Conservation (phyloP, 2,888 invertebrate genomes). For the Fragum whitleyi region DNA sequence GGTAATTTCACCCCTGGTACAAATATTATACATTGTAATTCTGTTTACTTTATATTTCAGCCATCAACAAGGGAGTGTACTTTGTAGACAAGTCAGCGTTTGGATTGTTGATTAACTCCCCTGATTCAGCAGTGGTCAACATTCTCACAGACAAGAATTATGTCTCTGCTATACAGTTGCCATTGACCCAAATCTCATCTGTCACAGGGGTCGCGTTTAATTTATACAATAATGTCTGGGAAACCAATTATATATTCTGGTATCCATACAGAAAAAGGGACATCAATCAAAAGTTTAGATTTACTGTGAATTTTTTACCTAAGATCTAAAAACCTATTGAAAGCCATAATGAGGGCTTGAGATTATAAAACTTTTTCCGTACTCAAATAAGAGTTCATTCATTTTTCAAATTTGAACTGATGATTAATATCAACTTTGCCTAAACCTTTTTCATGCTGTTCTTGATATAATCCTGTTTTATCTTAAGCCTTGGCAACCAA, state of each 20-base stretch:
- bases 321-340: no score
- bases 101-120: constrained; percentile 68
- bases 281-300: constrained; percentile 66
- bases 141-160: constrained; percentile 63
- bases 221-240: constrained; percentile 82
- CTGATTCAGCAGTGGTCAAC: constrained; percentile 75
- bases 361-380: no score
- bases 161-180: constrained; percentile 73
- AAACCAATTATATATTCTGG: constrained; percentile 83
- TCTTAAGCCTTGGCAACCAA: no score
- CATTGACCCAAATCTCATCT: constrained; percentile 67
- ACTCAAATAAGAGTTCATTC: no score
- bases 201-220: constrained; percentile 79
- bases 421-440: no score
- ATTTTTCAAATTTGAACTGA: no score
- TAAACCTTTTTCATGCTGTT: no score
- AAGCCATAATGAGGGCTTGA: no score
- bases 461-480: no score
- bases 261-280: constrained; percentile 79
- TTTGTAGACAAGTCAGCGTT: constrained; percentile 62
- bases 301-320: constrained; percentile 60
- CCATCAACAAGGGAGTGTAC: constrained; percentile 72
- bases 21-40: no score
- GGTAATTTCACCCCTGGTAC: no score
- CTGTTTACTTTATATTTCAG: constrained; percentile 60